phyloP scores from a whole-genome alignment of 2,797 vertebrate genomes.

The Glyptemys insculpta region DNA sequence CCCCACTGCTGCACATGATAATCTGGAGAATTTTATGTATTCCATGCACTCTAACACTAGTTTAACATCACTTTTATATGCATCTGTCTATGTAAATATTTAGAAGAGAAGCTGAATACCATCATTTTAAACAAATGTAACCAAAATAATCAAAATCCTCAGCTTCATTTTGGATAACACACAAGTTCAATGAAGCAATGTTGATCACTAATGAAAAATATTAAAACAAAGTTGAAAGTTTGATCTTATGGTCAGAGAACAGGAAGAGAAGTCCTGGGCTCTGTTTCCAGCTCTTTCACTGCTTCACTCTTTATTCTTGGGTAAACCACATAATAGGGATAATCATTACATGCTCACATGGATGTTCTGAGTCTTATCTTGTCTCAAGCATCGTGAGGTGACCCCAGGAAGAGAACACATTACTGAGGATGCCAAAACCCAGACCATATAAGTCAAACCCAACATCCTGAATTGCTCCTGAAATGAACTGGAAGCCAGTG shows the following conservation, averaged over 20 bases:
- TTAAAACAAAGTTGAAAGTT: too few species aligned
- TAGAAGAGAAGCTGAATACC: background rate
- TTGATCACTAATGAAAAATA: background rate
- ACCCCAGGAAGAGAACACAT: background rate
- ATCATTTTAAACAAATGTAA: background rate
- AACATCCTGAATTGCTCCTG: background rate
- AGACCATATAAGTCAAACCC: background rate
- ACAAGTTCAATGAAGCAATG: background rate
- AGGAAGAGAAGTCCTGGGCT: background rate
- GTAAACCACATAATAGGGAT: background rate
- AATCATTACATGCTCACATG: background rate
- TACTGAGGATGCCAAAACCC: background rate
- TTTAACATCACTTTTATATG: background rate
- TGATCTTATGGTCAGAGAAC: too few species aligned
- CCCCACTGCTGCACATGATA: background rate
- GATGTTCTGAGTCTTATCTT: background rate
- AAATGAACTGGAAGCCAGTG: background rate
- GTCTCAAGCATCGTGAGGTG: background rate
- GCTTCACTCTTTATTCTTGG: background rate
- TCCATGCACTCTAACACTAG: background rate
- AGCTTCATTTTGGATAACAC: background rate
- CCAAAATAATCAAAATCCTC: background rate
- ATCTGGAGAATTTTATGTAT: background rate
- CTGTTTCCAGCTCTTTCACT: background rate
- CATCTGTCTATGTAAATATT: background rate